Evolutionary conservation across 2,113 vertebrate genomes (phyloP).

Genomic region (Casuarius casuarius): DNA sequence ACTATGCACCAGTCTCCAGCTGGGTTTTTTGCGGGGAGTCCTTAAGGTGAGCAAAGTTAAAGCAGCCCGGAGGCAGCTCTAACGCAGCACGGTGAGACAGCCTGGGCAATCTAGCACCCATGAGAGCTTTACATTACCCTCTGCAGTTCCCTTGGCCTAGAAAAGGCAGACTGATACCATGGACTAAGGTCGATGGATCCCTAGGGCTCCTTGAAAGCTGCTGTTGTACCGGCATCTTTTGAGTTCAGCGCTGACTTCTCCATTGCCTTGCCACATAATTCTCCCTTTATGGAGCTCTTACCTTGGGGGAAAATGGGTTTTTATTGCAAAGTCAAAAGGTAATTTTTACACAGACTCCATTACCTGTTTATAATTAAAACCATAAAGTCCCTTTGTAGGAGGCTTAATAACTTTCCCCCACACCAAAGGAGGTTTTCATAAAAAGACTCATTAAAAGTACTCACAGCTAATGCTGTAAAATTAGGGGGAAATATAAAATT

Average conservation of each 20-base stretch:
- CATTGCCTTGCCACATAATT: not conserved
- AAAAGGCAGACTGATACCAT: not conserved
- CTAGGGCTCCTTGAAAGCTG: not conserved
- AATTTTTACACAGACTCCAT: slow-evolving; percentile 62
- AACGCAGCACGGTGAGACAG: not conserved
- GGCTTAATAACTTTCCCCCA: slow-evolving; percentile 59
- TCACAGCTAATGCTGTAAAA: slow-evolving; percentile 58
- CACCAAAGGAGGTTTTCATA: slow-evolving; percentile 56
- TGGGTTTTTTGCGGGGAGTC: not conserved
- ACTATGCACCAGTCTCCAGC: not conserved
- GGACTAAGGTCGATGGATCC: not conserved
- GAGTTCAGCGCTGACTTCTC: not conserved
- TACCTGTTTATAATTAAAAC: slow-evolving; percentile 78
- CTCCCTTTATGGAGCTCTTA: slow-evolving; percentile 19
- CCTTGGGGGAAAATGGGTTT: slow-evolving; percentile 32
- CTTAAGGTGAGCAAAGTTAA: rapidly evolving
- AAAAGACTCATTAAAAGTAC: slow-evolving; percentile 66
- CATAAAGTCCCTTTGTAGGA: slow-evolving; percentile 63
- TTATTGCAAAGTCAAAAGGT: slow-evolving; percentile 66
- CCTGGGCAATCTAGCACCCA: not conserved
- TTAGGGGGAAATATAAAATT: slow-evolving; percentile 46
- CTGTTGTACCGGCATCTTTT: not conserved
- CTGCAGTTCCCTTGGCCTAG: not conserved
- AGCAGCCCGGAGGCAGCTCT: not conserved
- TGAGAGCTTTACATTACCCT: not conserved